Evolutionary conservation across 2,797 vertebrate genomes (phyloP), one percentile per base, ranked within the genome.

Genomic region (Selene dorsalis): DNA sequence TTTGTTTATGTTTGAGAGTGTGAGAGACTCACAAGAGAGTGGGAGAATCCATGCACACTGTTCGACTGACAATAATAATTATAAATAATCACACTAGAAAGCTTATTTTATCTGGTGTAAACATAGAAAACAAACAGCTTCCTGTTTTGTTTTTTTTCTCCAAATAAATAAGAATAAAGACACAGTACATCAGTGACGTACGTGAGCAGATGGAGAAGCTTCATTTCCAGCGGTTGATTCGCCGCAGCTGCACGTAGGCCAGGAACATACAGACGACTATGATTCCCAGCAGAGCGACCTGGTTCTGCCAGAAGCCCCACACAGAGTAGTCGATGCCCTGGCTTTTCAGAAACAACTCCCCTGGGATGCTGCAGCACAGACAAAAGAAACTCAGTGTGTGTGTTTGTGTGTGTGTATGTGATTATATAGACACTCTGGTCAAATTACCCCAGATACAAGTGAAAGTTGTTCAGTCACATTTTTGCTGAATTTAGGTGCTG

Each of bases 221-320:
- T 95, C 86, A 96, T 72, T 96, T 96, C 95, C 95, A 96, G 82
- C 93, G 94, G 88, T 95, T 96, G 82, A 96, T 92, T 63, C 94
- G 89, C 43, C 88, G 85, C 60, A 96, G 90, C 84, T 96, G 95
- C 17, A 96, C 56, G 9, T 96, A 96, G 63, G 95, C 68, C 79
- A 96, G 80, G 3, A 62, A 11, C 91, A 95, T 92, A 78, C 93
- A 95, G 66, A 87, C 56, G 45, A 77, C 1, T 10, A 82, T 80
- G 60, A 96, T 95, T 73, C 93, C 92, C 73, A 94, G n/a, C 75
- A 96, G 93, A 61, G 96, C 95, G 84, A 95, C 91, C 28, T 93
- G 63, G 57, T 96, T 96, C 91, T 95, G 92, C 95, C 95, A 96
- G 88, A 95, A 95, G 13, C 94, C 95, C 95, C 95, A 96, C 0